A percentile compares a stretch with the other conserved stretches of the same genome.
Conservation (phyloP, 1,140 invertebrate species). For the Zophobas morio region DNA sequence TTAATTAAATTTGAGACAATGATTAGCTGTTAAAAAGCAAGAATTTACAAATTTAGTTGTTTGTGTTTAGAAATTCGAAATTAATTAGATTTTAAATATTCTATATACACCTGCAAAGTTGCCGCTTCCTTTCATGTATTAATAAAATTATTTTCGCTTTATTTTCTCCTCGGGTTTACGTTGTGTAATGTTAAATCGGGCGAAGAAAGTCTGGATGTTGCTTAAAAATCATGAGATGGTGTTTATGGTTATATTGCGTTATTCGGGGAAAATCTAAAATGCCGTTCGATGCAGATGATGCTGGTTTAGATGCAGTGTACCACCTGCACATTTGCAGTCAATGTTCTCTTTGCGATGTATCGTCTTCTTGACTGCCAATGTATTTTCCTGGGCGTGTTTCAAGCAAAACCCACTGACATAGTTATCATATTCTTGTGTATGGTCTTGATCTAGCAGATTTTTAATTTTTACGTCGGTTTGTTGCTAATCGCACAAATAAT, state of each 20-base stretch:
- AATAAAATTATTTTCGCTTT: not conserved
- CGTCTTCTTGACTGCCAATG: slow-evolving; percentile 54
- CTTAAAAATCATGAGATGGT: slow-evolving; percentile 42
- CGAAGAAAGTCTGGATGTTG: slow-evolving; percentile 10
- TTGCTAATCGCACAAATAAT: not conserved
- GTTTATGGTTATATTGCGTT: slow-evolving; percentile 45
- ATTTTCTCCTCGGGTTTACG: too few relatives aligned
- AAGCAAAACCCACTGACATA: slow-evolving; percentile 6
- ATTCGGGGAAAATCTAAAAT: slow-evolving; percentile 42
- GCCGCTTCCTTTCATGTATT: slow-evolving; percentile 12
- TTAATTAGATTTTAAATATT: slow-evolving; percentile 39
- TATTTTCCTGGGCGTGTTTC: slow-evolving; percentile 39
- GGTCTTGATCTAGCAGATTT: too few relatives aligned
- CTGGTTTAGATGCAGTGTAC: slow-evolving; percentile 57
- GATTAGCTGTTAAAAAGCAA: slow-evolving; percentile 33
- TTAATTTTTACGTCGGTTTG: not conserved
- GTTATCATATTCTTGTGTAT: not conserved
- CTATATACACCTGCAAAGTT: slow-evolving; percentile 33
- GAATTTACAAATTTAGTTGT: slow-evolving; percentile 41
- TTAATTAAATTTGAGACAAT: slow-evolving; percentile 38
- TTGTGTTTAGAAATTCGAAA: slow-evolving; percentile 31
- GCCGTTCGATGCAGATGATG: slow-evolving; percentile 53
- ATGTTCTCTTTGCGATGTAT: slow-evolving; percentile 32
- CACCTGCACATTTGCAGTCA: slow-evolving; percentile 53
- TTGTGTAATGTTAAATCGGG: not conserved